Evolutionary conservation across 2,797 vertebrate genomes (phyloP), one percentile per base, ranked within the genome.

Genomic region (Poecilia velifera): DNA sequence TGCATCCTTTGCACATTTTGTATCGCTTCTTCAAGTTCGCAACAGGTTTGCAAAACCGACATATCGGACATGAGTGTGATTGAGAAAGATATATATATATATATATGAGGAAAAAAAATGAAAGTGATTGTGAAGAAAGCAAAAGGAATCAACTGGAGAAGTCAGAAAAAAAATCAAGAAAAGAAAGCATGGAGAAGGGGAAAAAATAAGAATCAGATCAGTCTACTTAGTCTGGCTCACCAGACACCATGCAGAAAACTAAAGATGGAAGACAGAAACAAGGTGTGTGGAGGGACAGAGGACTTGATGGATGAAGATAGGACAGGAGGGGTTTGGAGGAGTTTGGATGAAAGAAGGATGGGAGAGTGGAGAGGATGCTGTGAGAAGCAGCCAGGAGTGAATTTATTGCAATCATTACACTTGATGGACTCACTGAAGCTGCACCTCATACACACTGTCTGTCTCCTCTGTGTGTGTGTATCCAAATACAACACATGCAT

Each of bases 391-490:
- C 90, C 90, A 87, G 87, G 88, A 92, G 88, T 89, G 90, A 92
- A 93, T 94, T 92, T 92, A 93, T 90, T 90, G 87, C 91, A 91
- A 93, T 94, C 93, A 94, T 95, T 94, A 92, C 87, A 92, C 84
- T 94, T 92, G 92, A 94, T 94, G 91, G 94, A 94, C 88, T 92
- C 94, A 92, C 55, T 91, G 91, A 93, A 90, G 91, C 90, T 91
- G 86, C 92, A 92, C 88, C 88, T 79, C 85, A 89, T 89, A 87
- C 85, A 90, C 88, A 90, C 88, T 89, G 88, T 91, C 91, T 93
- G 91, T 80, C 80, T 92, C 76, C 79, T 89, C 85, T 86, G 57
- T 87, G 34, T 10, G 34, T 39, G 3, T 41, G 64, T 22, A 20
- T 71, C 55, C 28, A 75, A 28, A 70, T 28, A 71, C 2, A 31